Percentiles rank a stretch among this genome's conserved stretches.
Conservation (phyloP, 2,113 vertebrate genomes). For the Castor canadensis region DNA sequence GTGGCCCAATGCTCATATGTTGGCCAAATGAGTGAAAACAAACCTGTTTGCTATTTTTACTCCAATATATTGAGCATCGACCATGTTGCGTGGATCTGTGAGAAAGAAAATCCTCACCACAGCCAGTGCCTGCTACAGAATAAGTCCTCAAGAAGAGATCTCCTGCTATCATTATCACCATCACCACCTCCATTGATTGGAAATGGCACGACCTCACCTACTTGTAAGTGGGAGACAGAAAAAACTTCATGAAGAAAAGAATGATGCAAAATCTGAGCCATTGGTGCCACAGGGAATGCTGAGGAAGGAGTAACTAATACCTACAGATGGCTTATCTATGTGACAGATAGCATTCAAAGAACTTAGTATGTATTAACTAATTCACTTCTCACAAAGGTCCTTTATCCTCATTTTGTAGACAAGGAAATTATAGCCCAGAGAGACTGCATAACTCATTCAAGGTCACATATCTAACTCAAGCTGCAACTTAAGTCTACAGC, state of each 20-base stretch:
- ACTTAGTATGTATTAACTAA: neutral
- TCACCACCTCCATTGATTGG: rapidly evolving
- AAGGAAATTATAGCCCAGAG: neutral
- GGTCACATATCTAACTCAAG: neutral
- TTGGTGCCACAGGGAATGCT: neutral
- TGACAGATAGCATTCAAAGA: neutral
- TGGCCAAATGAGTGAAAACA: neutral
- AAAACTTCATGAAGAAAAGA: neutral
- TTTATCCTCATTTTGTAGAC: neutral
- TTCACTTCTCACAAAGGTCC: neutral
- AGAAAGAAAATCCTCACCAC: neutral
- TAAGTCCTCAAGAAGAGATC: neutral
- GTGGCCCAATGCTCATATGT: rapidly evolving
- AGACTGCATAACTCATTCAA: neutral
- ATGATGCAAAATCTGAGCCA: neutral
- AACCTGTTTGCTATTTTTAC: rapidly evolving
- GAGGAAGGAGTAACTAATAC: neutral
- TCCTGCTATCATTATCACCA: neutral
- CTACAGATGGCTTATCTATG: neutral
- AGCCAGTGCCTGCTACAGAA: neutral
- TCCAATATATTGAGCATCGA: rapidly evolving
- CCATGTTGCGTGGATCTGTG: rapidly evolving
- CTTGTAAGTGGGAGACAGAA: neutral
- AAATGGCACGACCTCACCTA: neutral
- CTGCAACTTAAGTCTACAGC: neutral